Percentiles rank a stretch among this genome's conserved stretches.
Evolutionary conservation across 2,113 vertebrate genomes (phyloP).

Genomic region (Poeciliopsis prolifica): DNA sequence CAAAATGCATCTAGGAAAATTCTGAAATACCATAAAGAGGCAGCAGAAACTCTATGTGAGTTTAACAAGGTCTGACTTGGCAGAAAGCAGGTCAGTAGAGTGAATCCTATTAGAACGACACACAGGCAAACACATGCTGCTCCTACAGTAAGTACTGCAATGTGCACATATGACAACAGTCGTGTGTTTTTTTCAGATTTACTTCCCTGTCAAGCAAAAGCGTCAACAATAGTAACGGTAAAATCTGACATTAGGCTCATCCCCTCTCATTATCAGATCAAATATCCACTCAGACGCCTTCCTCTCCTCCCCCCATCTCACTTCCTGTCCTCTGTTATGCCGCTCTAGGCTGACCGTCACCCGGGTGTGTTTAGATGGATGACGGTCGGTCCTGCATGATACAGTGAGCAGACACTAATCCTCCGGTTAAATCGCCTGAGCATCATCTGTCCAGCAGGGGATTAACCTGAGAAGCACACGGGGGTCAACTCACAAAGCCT

Average conservation of each 20-base stretch:
- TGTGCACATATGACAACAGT: background rate
- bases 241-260: background rate
- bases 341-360: background rate
- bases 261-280: background rate
- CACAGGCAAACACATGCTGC: background rate
- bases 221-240: background rate
- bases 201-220: too few relatives aligned
- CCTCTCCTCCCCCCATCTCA: too few relatives aligned
- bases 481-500: background rate
- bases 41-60: background rate
- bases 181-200: background rate
- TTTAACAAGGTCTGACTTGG: background rate
- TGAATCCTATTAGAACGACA: constrained; percentile 26
- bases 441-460: constrained; percentile 40
- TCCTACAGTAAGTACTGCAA: background rate
- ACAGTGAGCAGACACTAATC: constrained; percentile 33
- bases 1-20: too few relatives aligned
- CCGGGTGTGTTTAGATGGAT: constrained; percentile 18
- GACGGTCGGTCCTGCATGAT: constrained; percentile 19
- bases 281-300: background rate
- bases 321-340: background rate
- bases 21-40: background rate
- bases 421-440: constrained; percentile 42
- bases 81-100: constrained; percentile 28
- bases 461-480: constrained; percentile 47